phyloP scores from a whole-genome alignment of 2,797 vertebrate species.

The Thamnophis elegans region DNA sequence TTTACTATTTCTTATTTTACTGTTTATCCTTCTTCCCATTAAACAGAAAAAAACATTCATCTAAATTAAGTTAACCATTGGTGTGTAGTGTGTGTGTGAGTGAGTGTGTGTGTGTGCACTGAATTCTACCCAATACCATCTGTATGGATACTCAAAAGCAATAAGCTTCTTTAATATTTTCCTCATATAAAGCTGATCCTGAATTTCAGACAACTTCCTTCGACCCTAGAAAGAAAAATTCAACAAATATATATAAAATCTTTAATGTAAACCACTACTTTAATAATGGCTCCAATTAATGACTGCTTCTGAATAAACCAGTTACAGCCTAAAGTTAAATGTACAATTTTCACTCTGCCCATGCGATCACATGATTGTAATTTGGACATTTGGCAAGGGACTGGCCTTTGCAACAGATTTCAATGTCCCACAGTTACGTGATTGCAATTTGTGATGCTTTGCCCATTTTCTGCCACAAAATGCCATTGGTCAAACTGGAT shows the following conservation, averaged over 20 bases:
- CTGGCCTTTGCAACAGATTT: background rate
- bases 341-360: background rate
- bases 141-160: background rate
- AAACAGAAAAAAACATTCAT: constrained; percentile 12
- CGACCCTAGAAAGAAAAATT: background rate
- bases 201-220: background rate
- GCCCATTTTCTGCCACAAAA: background rate
- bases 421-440: background rate
- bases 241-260: background rate
- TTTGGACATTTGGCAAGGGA: background rate
- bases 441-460: background rate
- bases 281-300: background rate
- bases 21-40: constrained; percentile 25
- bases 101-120: background rate
- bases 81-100: background rate
- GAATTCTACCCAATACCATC: background rate
- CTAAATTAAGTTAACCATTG: background rate
- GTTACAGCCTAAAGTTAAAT: background rate
- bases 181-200: background rate
- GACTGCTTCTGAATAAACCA: background rate
- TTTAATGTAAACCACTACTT: background rate
- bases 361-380: background rate
- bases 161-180: background rate
- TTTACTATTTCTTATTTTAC: constrained; percentile 20
- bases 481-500: background rate